phyloP scores from a whole-genome alignment of 2,797 vertebrate species.

The Rachycentron canadum region DNA sequence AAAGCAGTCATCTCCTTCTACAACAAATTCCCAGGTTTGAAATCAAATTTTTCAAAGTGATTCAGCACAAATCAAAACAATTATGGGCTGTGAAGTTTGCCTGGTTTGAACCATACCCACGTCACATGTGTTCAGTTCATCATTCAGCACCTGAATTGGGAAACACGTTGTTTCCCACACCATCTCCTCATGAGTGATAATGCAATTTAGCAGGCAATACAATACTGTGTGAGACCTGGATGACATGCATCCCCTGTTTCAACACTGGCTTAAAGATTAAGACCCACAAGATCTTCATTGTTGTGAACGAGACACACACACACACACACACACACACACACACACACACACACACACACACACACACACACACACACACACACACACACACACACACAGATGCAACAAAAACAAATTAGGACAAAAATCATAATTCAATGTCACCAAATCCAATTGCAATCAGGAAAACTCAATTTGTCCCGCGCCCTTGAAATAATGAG shows the following conservation, averaged over 20 bases:
- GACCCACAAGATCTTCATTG: constrained; percentile 57
- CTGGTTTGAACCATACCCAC: constrained; percentile 23
- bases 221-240: constrained; percentile 70
- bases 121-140: constrained; percentile 49
- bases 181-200: constrained; percentile 76
- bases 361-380: constrained; percentile 15
- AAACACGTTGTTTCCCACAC: constrained; percentile 73
- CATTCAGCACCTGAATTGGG: constrained; percentile 50
- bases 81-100: background rate
- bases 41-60: background rate
- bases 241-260: constrained; percentile 49
- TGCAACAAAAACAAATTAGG: constrained; percentile 73
- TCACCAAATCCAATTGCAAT: constrained; percentile 87
- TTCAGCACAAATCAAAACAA: background rate
- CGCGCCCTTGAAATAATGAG: constrained; percentile 77
- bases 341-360: constrained; percentile 3
- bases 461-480: constrained; percentile 86
- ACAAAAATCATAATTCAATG: constrained; percentile 88
- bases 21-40: background rate
- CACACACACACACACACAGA: constrained; percentile 61
- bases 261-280: constrained; percentile 50
- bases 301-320: background rate
- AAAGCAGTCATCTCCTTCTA: background rate
- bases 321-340: background rate
- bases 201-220: constrained; percentile 75